Base-by-base conservation (phyloP, 2,113 vertebrate species). In the Amphiprion ocellaris region DNA sequence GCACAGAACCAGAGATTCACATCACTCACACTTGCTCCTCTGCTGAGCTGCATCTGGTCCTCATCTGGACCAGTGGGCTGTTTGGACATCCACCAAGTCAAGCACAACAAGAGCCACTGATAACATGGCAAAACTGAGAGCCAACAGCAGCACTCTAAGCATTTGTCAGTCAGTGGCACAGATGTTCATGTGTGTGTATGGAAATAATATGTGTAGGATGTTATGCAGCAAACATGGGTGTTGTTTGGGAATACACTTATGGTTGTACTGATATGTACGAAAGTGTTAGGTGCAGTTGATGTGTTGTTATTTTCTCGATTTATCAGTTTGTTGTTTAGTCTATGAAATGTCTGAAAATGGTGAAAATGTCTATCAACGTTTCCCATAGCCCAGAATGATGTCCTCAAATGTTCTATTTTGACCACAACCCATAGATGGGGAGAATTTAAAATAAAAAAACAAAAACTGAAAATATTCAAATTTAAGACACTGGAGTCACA, bases 11-110 rank as follows among this genome's bases (percentile, higher is more conserved):
- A 33, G 30, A 49, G 15, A 24, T 61, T 77, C 6, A 37, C 68
- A 56, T 65, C 82, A 69, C 67, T 30, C 12, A 71, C 87, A 87
- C 82, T 89, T 86, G 86, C 63, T 75, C 69, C 61, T 37, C 30
- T 41, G 56, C 63, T 65, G 83, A 61, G 47, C 65, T 71, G 69
- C 91, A 90, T 92, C 89, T 92, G 91, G 84, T 76, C 83, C 75
- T 81, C 92, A 91, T 92, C 85, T 91, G 89, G 90, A 69, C 68
- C 79, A 61, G 89, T 77, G 79, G 84, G 82, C 74, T 85, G 83
- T 26, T 75, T 91, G 85, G 88, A 88, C 19, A 3, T 82, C 52
- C 83, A 87, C 89, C 86, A 90, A 88, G 21, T 39, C 74, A 78
- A 86, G 88, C 85, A 77, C 70, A 68, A 66, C 46, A 58, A 68